These are phyloP conservation scores for Clusia tigrina DNA, from an alignment of 2,888 invertebrate species.

Conservation along the genomic window DNA sequence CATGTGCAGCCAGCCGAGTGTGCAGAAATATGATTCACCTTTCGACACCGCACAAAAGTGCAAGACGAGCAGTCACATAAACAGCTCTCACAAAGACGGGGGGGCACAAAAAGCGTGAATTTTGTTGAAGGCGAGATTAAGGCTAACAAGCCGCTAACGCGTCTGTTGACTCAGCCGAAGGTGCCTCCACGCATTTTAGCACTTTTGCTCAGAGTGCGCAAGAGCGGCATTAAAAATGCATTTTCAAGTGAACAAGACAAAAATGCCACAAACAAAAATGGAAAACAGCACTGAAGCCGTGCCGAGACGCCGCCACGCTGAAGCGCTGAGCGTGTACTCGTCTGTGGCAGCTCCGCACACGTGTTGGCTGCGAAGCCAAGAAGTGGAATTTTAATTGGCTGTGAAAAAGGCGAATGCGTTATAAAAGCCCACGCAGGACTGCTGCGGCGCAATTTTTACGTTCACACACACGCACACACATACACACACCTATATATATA, in stretches of 20 bases:
- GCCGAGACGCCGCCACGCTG: not conserved
- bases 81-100: not conserved
- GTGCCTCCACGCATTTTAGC: not conserved
- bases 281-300: not conserved
- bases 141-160: not conserved
- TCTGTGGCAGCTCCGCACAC: not conserved
- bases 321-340: not conserved
- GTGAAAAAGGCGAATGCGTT: not conserved
- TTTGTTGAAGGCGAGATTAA: not conserved
- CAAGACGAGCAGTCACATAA: not conserved
- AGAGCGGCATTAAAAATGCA: not conserved
- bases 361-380: not conserved
- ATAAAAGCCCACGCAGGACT: not conserved
- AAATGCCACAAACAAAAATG: not conserved
- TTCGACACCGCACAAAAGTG: not conserved
- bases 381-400: not conserved
- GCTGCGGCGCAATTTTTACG: too few species aligned
- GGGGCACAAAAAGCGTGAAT: not conserved
- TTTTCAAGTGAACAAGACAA: too few species aligned
- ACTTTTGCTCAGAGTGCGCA: not conserved
- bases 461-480: too few species aligned
- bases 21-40: conserved; percentile 4
- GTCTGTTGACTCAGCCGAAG: too few species aligned
- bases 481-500: not conserved
- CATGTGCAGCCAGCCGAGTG: not conserved